These are phyloP conservation scores for Carpatolechia fugitivella DNA, from an alignment of 2,888 invertebrate species.

Conservation along the genomic window DNA sequence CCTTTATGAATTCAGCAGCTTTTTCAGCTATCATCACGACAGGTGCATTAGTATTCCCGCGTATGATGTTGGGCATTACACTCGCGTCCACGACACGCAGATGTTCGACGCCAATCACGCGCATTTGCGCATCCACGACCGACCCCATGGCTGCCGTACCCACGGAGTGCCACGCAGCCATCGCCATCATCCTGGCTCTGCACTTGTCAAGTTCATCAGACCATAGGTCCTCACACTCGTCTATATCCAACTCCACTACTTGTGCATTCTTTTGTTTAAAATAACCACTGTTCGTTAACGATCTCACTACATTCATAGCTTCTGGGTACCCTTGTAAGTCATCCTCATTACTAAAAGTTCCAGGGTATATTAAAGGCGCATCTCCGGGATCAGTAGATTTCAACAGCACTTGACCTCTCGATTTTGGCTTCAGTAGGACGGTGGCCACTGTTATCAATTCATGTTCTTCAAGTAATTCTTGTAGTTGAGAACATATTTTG, in stretches of 20 bases:
- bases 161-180: constrained; percentile 64
- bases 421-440: constrained; percentile 57
- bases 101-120: constrained; percentile 42
- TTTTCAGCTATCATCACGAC: constrained; percentile 65
- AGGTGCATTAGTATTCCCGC: constrained; percentile 66
- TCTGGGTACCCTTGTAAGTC: constrained; percentile 49
- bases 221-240: constrained; percentile 39
- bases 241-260: constrained; percentile 41
- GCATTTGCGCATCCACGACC: constrained; percentile 48
- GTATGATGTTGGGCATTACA: constrained; percentile 51
- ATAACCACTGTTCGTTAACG: constrained; percentile 45
- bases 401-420: constrained; percentile 51
- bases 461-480: constrained; percentile 33
- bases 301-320: constrained; percentile 42
- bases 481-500: constrained; percentile 42
- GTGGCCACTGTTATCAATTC: constrained; percentile 54
- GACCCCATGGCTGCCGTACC: constrained; percentile 60
- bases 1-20: constrained; percentile 56
- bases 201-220: constrained; percentile 66
- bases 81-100: constrained; percentile 64
- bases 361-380: constrained; percentile 52
- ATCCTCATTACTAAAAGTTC: constrained; percentile 44
- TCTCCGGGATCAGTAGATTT: constrained; percentile 40
- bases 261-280: constrained; percentile 45
- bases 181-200: constrained; percentile 43